Percentiles rank a stretch among this genome's conserved stretches.
These are phyloP conservation scores for Pseudorhombus dupliciocellatus DNA, from an alignment of 2,113 vertebrate species.

Conservation along the genomic window DNA sequence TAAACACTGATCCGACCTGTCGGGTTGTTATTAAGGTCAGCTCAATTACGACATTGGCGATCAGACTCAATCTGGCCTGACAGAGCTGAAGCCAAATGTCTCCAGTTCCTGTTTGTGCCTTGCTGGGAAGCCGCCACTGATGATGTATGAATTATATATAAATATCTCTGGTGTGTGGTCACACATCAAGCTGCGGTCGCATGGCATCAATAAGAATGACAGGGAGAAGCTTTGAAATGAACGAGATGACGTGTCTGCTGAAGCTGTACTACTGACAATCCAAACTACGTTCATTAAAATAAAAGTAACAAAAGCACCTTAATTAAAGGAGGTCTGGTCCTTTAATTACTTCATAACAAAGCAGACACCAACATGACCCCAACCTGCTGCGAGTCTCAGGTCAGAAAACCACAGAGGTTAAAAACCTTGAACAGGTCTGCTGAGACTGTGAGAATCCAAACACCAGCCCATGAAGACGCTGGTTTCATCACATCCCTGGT, in stretches of 20 bases:
- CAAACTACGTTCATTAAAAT: too few species aligned
- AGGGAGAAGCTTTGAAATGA: neutral
- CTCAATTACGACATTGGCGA: slow-evolving; percentile 55
- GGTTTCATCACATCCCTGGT: slow-evolving; percentile 19
- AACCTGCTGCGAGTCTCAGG: too few species aligned
- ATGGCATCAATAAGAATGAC: neutral
- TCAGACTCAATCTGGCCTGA: slow-evolving; percentile 58
- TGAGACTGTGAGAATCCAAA: neutral
- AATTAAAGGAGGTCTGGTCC: too few species aligned
- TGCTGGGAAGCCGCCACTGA: neutral
- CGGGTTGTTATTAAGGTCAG: slow-evolving; percentile 61
- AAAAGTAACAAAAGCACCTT: too few species aligned
- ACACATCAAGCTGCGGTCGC: neutral
- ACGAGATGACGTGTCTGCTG: neutral
- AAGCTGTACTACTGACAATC: too few species aligned
- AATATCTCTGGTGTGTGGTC: neutral
- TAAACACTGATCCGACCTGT: slow-evolving; percentile 27
- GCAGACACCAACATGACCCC: too few species aligned
- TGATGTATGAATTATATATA: neutral
- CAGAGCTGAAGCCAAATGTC: slow-evolving; percentile 19
- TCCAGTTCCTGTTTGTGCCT: neutral
- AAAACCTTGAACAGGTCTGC: neutral
- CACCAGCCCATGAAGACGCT: neutral
- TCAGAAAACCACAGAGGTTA: too few species aligned
- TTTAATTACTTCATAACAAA: too few species aligned